Evolutionary conservation across 2,113 vertebrate species (phyloP).

Genomic region (Choloepus hoffmanni): DNA sequence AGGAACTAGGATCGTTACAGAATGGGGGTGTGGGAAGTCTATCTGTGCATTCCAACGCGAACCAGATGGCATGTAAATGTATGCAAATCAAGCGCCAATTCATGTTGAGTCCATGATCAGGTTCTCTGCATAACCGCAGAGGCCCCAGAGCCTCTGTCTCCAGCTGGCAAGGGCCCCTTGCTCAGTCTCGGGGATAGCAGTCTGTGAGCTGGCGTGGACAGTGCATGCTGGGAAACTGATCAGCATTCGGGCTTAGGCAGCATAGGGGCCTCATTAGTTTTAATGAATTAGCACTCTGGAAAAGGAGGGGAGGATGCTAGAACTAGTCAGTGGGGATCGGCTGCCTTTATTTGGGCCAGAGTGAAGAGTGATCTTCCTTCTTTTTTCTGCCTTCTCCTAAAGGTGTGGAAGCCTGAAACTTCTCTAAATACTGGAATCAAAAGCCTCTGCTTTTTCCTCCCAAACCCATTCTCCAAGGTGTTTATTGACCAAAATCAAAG

Average conservation of each 20-base stretch:
- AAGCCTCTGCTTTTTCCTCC: slow-evolving; percentile 38
- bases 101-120: neutral
- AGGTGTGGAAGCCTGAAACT: slow-evolving; percentile 25
- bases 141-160: slow-evolving; percentile 12
- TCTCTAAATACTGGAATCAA: slow-evolving; percentile 39
- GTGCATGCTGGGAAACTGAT: slow-evolving; percentile 62
- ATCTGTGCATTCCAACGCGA: neutral
- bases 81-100: slow-evolving; percentile 7
- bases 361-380: slow-evolving; percentile 48
- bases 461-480: slow-evolving; percentile 3
- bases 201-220: neutral
- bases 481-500: slow-evolving; percentile 62
- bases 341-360: slow-evolving; percentile 63
- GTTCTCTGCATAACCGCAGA: neutral
- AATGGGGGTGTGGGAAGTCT: neutral
- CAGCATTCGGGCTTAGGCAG: slow-evolving; percentile 67
- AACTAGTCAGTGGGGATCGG: slow-evolving; percentile 21
- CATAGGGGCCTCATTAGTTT: slow-evolving; percentile 70
- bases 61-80: neutral
- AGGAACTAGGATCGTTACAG: neutral
- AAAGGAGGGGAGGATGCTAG: slow-evolving; percentile 62
- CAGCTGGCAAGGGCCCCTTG: slow-evolving; percentile 46
- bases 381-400: slow-evolving; percentile 60
- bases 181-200: neutral
- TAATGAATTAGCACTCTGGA: slow-evolving; percentile 76